Base-by-base conservation (phyloP, 2,888 invertebrate species). In the Sericinus montela region DNA sequence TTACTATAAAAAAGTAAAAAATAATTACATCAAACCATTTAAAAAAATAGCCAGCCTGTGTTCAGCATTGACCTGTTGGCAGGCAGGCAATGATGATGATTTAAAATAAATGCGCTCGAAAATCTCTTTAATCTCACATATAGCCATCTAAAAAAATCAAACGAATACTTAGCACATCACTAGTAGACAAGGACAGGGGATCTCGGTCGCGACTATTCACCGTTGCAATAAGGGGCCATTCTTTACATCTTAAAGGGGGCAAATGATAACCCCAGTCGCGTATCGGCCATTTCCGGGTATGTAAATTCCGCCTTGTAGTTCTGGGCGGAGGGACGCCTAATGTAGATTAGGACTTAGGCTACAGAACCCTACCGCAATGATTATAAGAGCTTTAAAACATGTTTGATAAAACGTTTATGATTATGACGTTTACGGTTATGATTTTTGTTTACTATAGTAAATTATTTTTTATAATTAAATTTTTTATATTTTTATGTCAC, bases 211-310 rank as follows among this genome's bases (percentile, higher is more conserved):
- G 38, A 39, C 28, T 49, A 39, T 44, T 25, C 44, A 49, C 48
- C 44, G 48, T 49, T 50, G 41, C 45, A 40, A 55, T 56, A 55
- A 54, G 45, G 57, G 56, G 57, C 66, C 69, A 57, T 69, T 59
- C 64, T 65, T 70, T 65, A 69, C 63, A 51, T 54, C 59, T 51
- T 65, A 74, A 72, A 72, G 75, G 65, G 77, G 79, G 57, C 73
- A 69, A 48, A 43, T 59, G 80, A 80, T 80, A 80, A 80, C 80
- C 80, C 60, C 62, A 52, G 25, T 60, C 53, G n/a, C 41, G 37
- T 63, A 61, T 65, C 67, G 53, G 56, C 57, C 48, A 57, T 59
- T 65, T 65, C 64, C 67, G 64, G 67, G 69, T 67, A 73, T 68
- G 73, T 77, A 79, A 76, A 80, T 72, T 63, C 55, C 53, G 51